Base-by-base conservation (phyloP, 30 jellyfish, hydroid and myxozoan genomes). In the Pelagia noctiluca region DNA sequence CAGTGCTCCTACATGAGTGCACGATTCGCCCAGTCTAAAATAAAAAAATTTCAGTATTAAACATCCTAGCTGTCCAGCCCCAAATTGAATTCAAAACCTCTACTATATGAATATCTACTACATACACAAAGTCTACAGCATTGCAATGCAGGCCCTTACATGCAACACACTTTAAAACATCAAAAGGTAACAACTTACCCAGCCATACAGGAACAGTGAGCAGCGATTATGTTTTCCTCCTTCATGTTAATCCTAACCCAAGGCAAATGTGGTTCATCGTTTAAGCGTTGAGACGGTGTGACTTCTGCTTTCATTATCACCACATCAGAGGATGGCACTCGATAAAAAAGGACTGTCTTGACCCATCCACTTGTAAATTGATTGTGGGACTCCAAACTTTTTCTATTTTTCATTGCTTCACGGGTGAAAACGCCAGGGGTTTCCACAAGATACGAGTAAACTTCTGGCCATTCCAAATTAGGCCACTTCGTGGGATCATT, bases 1-100 rank as follows among this genome's bases (percentile, higher is more conserved):
- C 12, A 75, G 25, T 21, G 85, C 87, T 75, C 87, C 85, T 47
- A 75, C 54, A 21, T 75, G 64, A 7, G 84, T 47, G 34, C 87
- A 75, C 19, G 87, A 46, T 48, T 75, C 87, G 1, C 87, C 87
- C 34, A 50, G 34, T 4, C 85, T 61, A 23, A n/a, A n/a, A n/a
- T n/a, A n/a, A n/a, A n/a, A n/a, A n/a, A n/a, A n/a, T n/a, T n/a
- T n/a, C n/a, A n/a, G n/a, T n/a, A n/a, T n/a, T n/a, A n/a, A n/a
- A n/a, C n/a, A n/a, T n/a, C n/a, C n/a, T n/a, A n/a, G n/a, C n/a
- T n/a, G n/a, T n/a, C n/a, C n/a, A n/a, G n/a, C n/a, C n/a, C n/a
- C n/a, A n/a, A n/a, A n/a, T n/a, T n/a, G n/a, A n/a, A n/a, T n/a
- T n/a, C n/a, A n/a, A n/a, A n/a, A n/a, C n/a, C n/a, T n/a, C n/a